Base-by-base conservation (phyloP, 2,888 invertebrate genomes). In the Cantharis rufa region DNA sequence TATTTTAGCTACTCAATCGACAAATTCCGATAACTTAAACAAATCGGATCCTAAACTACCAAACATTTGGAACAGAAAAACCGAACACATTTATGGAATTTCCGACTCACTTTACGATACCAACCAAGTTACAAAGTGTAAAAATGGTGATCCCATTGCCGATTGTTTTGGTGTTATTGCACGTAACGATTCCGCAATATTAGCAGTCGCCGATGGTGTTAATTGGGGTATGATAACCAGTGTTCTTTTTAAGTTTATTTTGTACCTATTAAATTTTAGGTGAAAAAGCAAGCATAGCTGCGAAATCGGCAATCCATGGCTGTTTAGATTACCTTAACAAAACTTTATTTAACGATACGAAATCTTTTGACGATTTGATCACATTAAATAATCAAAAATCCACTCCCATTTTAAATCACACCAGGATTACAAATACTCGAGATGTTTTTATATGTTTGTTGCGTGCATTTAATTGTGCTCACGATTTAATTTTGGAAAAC, bases 191-290 rank as follows among this genome's bases (percentile, higher is more conserved):
- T 94, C 92, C 78, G 93, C 94, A 15, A 90, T 96, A 75, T 89
- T 96, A 86, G 94, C 94, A 13, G 90, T 97, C 75, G 96, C 96
- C 3, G 96, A 96, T 89, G 96, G 96, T 21, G 96, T 96, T 2
- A 96, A 97, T 88, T 97, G 96, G 96, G 96, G 96, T 87, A 84
- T 86, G 85, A 62, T 48, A 13, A 62, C 1, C 18, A 15, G 7
- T 15, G 16, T 16, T 63, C 15, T 62, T 76, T 70, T 15, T 28
- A 62, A 15, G 10, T 18, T 21, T 28, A 32, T 62, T 24, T 15
- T 63, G 69, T n/a, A n/a, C n/a, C n/a, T n/a, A n/a, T n/a, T n/a
- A n/a, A 69, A 71, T 85, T 84, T 66, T 78, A 91, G 91, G 92
- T 77, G 94, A 95, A 85, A 95, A 95, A 84, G 94, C 96, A 18